Base-by-base conservation (phyloP, 2,113 vertebrate species). In the Podiceps cristatus region DNA sequence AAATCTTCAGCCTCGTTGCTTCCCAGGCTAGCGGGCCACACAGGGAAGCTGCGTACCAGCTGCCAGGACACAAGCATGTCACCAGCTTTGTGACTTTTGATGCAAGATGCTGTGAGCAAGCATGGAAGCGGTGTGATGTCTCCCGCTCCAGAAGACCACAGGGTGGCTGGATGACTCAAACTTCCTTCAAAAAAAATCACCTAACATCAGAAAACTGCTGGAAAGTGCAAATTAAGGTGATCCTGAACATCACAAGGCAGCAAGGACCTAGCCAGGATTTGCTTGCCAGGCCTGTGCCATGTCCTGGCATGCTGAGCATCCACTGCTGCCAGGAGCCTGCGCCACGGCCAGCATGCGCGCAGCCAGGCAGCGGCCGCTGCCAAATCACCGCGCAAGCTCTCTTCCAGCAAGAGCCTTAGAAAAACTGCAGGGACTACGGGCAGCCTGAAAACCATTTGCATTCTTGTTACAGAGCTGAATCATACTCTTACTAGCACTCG, bases 1-100 rank as follows among this genome's bases (percentile, higher is more conserved):
- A 35, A 59, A 76, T 20, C 45, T 40, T 66, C 22, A 47, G 33
- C 42, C 35, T 45, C 0, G 0, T 37, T n/a, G 58, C 31, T 5
- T 58, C 49, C 49, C 53, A 44, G 45, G 47, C 24, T 35, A 59
- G 15, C 27, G 13, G 42, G 44, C 10, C 64, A 47, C 0, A 0
- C 44, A 35, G 55, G 27, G 27, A 50, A 75, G 55, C 75, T 86
- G 19, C 23, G 9, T 22, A 42, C 18, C 44, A 40, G 44, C 16
- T 47, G 53, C 78, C 72, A 24, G 59, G 35, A 53, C 42, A 73
- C 11, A 7, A 28, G n/a, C 31, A 27, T 35, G 52, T 56, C 60
- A 24, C 33, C 73, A 79, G 67, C 55, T 58, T 33, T 28, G 18
- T 4, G 5, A 27, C 62, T 53, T 42, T 22, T 42, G 67, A 47